phyloP scores from a whole-genome alignment of 1,140 invertebrate genomes.

The Drosophila persimilis region DNA sequence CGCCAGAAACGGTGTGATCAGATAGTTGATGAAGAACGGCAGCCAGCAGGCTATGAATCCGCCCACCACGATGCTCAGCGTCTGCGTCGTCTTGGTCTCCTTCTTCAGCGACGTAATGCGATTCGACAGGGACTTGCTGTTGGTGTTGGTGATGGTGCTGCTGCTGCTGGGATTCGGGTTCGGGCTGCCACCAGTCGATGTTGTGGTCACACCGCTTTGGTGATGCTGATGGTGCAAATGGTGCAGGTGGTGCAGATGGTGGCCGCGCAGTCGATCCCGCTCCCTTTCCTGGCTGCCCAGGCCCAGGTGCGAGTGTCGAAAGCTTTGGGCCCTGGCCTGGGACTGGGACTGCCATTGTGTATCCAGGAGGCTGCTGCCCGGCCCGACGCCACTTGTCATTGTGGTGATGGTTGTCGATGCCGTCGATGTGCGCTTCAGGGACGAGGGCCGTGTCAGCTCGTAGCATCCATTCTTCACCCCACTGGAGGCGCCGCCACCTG shows the following conservation, averaged over 20 bases:
- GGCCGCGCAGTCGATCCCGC: slow-evolving; percentile 19
- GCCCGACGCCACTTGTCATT: slow-evolving; percentile 72
- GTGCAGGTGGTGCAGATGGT: slow-evolving; percentile 6
- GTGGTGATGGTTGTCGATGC: slow-evolving; percentile 75
- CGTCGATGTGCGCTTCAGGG: slow-evolving; percentile 72
- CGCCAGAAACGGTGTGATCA: slow-evolving; percentile 89
- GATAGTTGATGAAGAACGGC: slow-evolving; percentile 94
- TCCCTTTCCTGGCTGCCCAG: slow-evolving; percentile 13
- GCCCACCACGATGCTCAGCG: slow-evolving; percentile 95
- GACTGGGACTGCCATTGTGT: slow-evolving; percentile 50
- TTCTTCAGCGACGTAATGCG: slow-evolving; percentile 87
- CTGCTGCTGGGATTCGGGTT: slow-evolving; percentile 1
- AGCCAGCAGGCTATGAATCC: slow-evolving; percentile 96
- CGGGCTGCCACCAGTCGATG: neutral
- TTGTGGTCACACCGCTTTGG: slow-evolving; percentile 35
- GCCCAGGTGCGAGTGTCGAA: slow-evolving; percentile 60
- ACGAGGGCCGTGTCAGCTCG: slow-evolving; percentile 72
- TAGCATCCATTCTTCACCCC: slow-evolving; percentile 61
- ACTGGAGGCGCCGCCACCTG: slow-evolving; percentile 11
- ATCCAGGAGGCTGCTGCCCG: slow-evolving; percentile 65
- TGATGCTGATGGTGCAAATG: slow-evolving; percentile 23
- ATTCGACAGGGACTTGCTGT: slow-evolving; percentile 79
- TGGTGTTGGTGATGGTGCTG: slow-evolving; percentile 18
- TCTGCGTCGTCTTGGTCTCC: slow-evolving; percentile 95
- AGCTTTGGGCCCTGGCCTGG: slow-evolving; percentile 50